Evolutionary conservation across 2,113 vertebrate genomes (phyloP), one percentile per base, ranked within the genome.

Genomic region (Campylorhamphus procurvoides): DNA sequence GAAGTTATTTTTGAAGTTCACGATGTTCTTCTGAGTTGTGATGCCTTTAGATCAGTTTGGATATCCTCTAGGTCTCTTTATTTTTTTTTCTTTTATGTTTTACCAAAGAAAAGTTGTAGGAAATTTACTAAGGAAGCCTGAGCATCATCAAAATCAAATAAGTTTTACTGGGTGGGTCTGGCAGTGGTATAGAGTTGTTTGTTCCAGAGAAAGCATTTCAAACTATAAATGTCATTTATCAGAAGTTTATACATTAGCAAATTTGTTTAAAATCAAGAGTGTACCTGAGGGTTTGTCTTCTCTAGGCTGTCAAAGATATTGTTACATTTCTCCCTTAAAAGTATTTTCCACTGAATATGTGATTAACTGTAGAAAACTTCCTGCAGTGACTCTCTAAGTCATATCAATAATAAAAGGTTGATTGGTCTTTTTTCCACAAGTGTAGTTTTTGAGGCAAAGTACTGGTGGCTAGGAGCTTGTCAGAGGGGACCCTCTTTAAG

Each of bases 41-140:
- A 62, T 62, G 8, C 25, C 19, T 81, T 88, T 72, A 85, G 73
- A 58, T 6, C 4, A 15, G 2, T 56, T 71, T 59, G 40, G 46
- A 4, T 71, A 59, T 6, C 6, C 44, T 28, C 18, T 42, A 74
- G 8, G 6, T 20, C 12, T 62, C 1, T 0, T 25, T 62, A 27
- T 40, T 37, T 67, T 75, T 60, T 31, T 23, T 27, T 8, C 33
- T 56, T 56, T 3, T 15, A 74, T 63, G 16, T 47, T 77, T 85
- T 85, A n/a, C 9, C 8, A 16, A 60, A 73, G 44, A 58, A 19
- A 74, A 49, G 7, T 31, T 80, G 33, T 67, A 64, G 39, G 15
- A 75, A 93, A 46, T 55, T 1, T 39, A 10, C n/a, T 80, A 39
- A 74, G 63, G 55, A 87, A 83, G 12, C 14, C 12, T 74, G 14